Base-by-base conservation (phyloP, 2,888 invertebrate genomes). In the Lycophotia porphyrea region DNA sequence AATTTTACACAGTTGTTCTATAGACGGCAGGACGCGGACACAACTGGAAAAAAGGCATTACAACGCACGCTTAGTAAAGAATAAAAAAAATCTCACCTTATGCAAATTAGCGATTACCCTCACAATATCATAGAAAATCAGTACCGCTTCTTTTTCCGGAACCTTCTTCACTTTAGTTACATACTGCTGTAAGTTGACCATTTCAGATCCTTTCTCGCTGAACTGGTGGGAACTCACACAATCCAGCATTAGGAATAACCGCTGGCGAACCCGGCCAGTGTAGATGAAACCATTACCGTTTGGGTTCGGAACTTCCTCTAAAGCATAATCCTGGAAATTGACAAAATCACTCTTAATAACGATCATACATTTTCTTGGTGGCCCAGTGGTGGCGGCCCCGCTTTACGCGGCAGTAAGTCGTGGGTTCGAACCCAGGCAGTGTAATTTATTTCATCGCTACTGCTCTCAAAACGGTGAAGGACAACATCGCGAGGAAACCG, bases 111-210 rank as follows among this genome's bases (percentile, higher is more conserved):
- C 97, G 3, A 98, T 98, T 69, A 98, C 97, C 90, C 97, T 96
- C 60, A 98, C 98, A 86, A 98, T 97, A 92, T 98, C 97, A 90
- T 97, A 97, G 91, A 98, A 98, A 90, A 98, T 98, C 67, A 97
- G 91, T 60, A 98, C 95, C 2, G 98, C 98, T 91, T 98, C 98
- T 87, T 97, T 97, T 90, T 98, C 98, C 0, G 97, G 97, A 5
- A 98, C 96, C 90, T 98, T 98, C 91, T 98, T 98, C 78, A 98
- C 98, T 93, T 97, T 97, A 67, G 98, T 98, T 36, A 98, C 98
- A 90, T 98, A 98, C 89, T 98, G 97, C 89, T 98, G 98, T 5
- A 98, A 94, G 91, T 98, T 98, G 52, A 98, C 97, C 36, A 97
- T 91, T 87, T 97, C 97, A 1, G 96, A 97, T 61, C 95, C 95